Evolutionary conservation across 1,140 invertebrate species (phyloP).

Genomic region (Plectrocnemia conspersa): DNA sequence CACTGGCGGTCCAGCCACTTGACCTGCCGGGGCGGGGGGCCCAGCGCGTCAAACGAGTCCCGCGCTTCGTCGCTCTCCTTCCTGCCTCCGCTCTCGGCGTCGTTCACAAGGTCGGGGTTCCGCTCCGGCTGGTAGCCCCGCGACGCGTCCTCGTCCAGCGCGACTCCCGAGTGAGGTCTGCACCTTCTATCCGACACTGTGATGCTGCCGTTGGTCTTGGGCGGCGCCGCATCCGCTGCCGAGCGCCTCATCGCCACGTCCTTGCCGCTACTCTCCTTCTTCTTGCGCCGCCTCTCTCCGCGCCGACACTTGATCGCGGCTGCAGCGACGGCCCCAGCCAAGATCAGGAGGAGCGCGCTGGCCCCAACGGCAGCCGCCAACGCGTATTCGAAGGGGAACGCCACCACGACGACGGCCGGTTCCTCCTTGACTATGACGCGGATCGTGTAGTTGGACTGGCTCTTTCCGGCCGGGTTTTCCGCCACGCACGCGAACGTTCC

Average conservation of each 20-base stretch:
- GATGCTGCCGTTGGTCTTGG: constrained; percentile 48
- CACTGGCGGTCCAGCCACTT: constrained; percentile 48
- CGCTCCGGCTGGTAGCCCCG: constrained; percentile 59
- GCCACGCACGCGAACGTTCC: constrained; percentile 77
- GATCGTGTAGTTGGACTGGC: constrained; percentile 72
- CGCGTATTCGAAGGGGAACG: constrained; percentile 63
- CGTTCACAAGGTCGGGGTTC: constrained; percentile 72
- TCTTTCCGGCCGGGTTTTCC: constrained; percentile 73
- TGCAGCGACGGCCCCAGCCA: constrained; percentile 58
- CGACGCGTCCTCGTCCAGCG: constrained; percentile 38
- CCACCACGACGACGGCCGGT: constrained; percentile 59
- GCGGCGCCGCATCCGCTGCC: constrained; percentile 28
- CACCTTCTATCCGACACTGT: constrained; percentile 48
- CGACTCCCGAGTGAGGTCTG: constrained; percentile 48
- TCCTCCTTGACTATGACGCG: constrained; percentile 67
- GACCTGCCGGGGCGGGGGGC: constrained; percentile 44
- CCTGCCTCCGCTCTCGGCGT: constrained; percentile 62
- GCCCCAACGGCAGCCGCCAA: constrained; percentile 60
- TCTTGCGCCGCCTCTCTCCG: constrained; percentile 52
- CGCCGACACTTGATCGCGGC: constrained; percentile 58
- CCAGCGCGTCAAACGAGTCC: constrained; percentile 33
- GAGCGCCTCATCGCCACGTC: constrained; percentile 45
- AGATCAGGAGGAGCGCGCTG: constrained; percentile 56
- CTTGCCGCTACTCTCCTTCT: constrained; percentile 52
- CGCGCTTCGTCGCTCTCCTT: constrained; percentile 39